Evolutionary conservation across 2,113 vertebrate species (phyloP), one percentile per base, ranked within the genome.

Genomic region (Helogale parvula): DNA sequence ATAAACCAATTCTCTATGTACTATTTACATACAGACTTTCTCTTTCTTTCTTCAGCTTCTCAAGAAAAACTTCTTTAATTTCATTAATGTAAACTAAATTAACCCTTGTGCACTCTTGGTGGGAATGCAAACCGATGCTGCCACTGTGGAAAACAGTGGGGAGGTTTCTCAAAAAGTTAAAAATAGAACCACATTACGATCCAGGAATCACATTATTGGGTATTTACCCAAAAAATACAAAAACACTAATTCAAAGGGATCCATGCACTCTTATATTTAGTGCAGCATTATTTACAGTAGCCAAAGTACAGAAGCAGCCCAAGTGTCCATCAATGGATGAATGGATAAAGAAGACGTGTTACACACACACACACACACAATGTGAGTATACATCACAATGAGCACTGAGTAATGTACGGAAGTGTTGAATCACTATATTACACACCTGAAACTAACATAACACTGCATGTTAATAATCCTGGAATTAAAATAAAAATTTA

Each of bases 21-120:
- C 4, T 54, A 71, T 45, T 71, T 90, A 91, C 21, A 66, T 3
- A 80, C 0, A 54, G 19, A 79, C 38, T 88, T 81, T 93, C 5
- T 47, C 69, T 74, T 89, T 74, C 50, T 84, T 89, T 90, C 91
- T 81, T 81, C 38, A 72, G 21, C 17, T 76, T 54, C 84, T 88
- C 76, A 92, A 76, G 82, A 65, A 93, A 97, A 94, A 93, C 2
- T 86, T 66, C 10, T 45, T 86, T 90, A 72, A 88, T 88, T 96
- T 93, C 74, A 97, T 54, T 92, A 93, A 79, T 6, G 21, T 47
- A 88, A 90, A 50, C 15, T 65, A 69, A 92, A 88, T 47, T 33
- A 27, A 77, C 16, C 74, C 29, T 47, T 31, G 45, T 9, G 41
- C 7, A 76, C 41, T 76, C 7, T 10, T 47, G 74, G 41, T 76